Evolutionary conservation across 2,113 vertebrate species (phyloP).

Genomic region (Rynchops niger): DNA sequence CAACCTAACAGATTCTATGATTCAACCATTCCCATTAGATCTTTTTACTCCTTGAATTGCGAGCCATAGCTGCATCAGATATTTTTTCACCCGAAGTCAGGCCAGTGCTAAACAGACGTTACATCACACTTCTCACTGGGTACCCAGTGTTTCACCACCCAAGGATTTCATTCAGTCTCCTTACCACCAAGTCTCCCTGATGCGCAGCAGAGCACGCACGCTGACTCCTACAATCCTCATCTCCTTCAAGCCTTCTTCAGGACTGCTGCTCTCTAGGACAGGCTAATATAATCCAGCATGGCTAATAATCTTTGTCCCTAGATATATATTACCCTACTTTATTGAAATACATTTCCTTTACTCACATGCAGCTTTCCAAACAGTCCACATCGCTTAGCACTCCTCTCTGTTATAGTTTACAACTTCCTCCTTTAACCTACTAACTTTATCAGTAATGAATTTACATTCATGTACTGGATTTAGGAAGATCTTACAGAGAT

Average conservation of each 20-base stretch:
- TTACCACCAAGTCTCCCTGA: accelerated
- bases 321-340: neutral
- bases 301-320: neutral
- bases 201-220: neutral
- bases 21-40: neutral
- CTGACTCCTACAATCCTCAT: neutral
- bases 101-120: neutral
- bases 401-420: neutral
- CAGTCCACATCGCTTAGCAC: neutral
- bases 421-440: neutral
- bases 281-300: neutral
- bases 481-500: neutral
- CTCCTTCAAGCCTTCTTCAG: neutral
- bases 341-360: neutral
- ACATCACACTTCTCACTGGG: neutral
- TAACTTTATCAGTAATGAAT: neutral
- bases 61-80: neutral
- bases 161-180: neutral
- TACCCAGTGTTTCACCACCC: neutral
- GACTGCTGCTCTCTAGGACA: neutral
- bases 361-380: neutral
- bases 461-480: neutral
- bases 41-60: neutral
- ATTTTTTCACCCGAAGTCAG: neutral
- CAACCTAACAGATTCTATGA: too few relatives aligned